A percentile compares a stretch with the other conserved stretches of the same genome.
Conservation (phyloP, 1,140 invertebrate genomes). For the Drosophila kikkawai region DNA sequence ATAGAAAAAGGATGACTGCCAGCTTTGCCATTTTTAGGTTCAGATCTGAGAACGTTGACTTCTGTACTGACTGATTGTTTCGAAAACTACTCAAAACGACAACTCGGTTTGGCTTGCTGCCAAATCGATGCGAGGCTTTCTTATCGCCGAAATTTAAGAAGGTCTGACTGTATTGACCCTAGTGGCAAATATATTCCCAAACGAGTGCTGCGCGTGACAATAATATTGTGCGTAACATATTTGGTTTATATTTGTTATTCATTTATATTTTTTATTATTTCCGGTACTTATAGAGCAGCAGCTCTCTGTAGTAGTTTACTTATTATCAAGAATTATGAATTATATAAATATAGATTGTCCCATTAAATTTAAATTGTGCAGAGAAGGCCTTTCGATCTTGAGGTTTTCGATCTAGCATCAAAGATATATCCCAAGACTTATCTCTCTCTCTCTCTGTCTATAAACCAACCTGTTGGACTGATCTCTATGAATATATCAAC, state of each 20-base stretch:
- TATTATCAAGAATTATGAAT: neutral
- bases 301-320: too few relatives aligned
- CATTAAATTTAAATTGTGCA: too few relatives aligned
- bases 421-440: conserved; percentile 10
- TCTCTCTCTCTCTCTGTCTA: neutral
- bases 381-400: neutral
- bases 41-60: neutral
- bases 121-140: neutral
- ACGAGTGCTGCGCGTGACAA: too few relatives aligned
- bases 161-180: neutral
- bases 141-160: neutral
- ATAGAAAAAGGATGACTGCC: neutral
- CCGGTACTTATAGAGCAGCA: too few relatives aligned
- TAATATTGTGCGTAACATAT: neutral
- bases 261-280: too few relatives aligned
- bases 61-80: neutral
- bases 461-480: neutral
- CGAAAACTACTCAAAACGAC: neutral
- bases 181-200: neutral
- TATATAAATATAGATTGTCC: neutral
- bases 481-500: neutral
- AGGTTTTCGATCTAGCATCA: conserved; percentile 1
- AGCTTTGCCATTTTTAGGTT: neutral
- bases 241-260: too few relatives aligned
- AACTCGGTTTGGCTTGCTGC: neutral